Conservation (phyloP, 2,113 vertebrate species). For the Gallinago paraguaiae region DNA sequence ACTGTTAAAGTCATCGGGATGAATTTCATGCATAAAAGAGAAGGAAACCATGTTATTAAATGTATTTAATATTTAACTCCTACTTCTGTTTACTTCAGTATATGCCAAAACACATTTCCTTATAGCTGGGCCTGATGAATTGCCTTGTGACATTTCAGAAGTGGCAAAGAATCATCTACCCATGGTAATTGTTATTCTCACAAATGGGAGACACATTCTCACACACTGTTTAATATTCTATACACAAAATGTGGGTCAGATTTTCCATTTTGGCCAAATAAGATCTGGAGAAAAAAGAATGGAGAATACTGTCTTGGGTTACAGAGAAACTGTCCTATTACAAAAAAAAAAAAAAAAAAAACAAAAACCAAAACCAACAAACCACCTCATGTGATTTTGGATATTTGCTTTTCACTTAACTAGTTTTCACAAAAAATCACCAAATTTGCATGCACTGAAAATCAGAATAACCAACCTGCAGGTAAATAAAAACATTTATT, state of each 20-base stretch:
- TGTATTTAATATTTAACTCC: background rate
- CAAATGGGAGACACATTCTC: background rate
- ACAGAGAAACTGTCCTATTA: background rate
- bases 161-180: background rate
- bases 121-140: background rate
- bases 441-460: background rate
- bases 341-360: background rate
- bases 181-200: background rate
- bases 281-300: background rate
- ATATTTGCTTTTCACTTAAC: background rate
- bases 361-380: background rate
- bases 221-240: background rate
- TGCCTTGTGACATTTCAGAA: background rate
- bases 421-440: background rate
- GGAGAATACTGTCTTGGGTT: background rate
- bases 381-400: rapidly evolving
- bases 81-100: background rate
- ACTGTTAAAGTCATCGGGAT: background rate
- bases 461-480: background rate
- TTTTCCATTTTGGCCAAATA: background rate
- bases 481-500: background rate
- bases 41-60: background rate
- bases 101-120: background rate
- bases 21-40: background rate
- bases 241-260: background rate